Evolutionary conservation across 64 coral and sea anemone species (phyloP), one percentile per base, ranked within the genome.

Genomic region (Montipora capricornis): DNA sequence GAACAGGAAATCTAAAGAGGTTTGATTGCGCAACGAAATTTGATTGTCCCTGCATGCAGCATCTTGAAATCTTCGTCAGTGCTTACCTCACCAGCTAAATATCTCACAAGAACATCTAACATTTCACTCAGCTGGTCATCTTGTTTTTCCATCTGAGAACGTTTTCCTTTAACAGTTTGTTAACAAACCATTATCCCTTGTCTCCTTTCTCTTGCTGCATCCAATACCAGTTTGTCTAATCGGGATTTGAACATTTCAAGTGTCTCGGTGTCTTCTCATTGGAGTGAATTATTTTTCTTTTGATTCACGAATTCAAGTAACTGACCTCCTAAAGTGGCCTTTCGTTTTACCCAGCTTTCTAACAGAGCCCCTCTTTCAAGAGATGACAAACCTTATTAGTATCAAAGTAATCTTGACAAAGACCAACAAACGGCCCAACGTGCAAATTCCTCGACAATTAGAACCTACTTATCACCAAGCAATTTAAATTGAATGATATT

Each of bases 401-500:
- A 22, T 24, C 13, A 64, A 64, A 64, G 68, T 71, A 15, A 37
- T 37, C 37, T 37, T 37, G 37, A 71, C 20, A 71, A 20, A 24
- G 3, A 20, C 68, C 20, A 20, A 71, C 20, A 71, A 11, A 5
- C 20, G 19, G 48, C 10, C 73, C 71, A 51, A 86, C 61, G 44
- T 86, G 8, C 4, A 82, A 51, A 86, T 71, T 16, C 19, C 19
- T 86, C 19, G 47, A 4, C 9, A 86, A 86, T 51, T 86, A 86
- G 44, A 86, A 51, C 61, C n/a, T 86, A 51, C 82, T 71, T 86
- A 86, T 68, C 58, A 37, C 19, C 48, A 71, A 66, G 7, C 44
- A 73, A 45, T 83, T 83, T 19, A 50, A 49, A 70, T 50, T 49
- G 24, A 16, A 49, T 48, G 82, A 86, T 69, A 71, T 86, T 86